Evolutionary conservation across 2,113 vertebrate genomes (phyloP).

Genomic region (Myiozetetes cayanensis): DNA sequence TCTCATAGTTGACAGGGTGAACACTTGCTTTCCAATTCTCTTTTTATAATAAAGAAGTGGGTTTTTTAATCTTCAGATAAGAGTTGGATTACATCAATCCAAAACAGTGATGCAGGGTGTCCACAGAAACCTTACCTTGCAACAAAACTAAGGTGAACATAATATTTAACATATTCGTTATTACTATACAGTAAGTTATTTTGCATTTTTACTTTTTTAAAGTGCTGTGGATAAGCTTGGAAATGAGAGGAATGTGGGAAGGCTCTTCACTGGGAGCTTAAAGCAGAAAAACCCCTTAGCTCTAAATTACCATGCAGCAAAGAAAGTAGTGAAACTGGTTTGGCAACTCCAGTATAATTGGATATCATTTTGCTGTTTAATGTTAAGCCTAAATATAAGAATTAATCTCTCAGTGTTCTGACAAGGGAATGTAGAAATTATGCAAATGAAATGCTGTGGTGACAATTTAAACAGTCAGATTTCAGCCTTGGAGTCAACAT

Average conservation of each 20-base stretch:
- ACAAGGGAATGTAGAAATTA: neutral
- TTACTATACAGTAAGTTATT: neutral
- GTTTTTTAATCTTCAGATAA: neutral
- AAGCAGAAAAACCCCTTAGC: neutral
- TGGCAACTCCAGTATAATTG: neutral
- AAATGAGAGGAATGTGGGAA: neutral
- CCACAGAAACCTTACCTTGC: neutral
- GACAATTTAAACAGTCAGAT: neutral
- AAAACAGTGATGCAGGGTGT: neutral
- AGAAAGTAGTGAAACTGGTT: conserved; percentile 3
- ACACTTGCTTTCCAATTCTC: neutral
- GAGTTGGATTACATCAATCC: neutral
- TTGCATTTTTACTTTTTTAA: neutral
- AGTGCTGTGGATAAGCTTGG: neutral
- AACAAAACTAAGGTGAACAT: neutral
- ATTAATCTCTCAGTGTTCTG: neutral
- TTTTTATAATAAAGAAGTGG: neutral
- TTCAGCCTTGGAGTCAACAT: neutral
- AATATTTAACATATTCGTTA: neutral
- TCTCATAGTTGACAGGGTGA: neutral
- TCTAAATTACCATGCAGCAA: neutral
- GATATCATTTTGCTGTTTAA: conserved; percentile 7
- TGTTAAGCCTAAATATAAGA: neutral
- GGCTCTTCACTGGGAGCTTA: neutral
- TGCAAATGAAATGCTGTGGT: neutral